A percentile compares a stretch with the other conserved stretches of the same genome.
These are phyloP conservation scores for Hypsibius dujardini DNA, from an alignment of 1,140 invertebrate species.

Conservation along the genomic window DNA sequence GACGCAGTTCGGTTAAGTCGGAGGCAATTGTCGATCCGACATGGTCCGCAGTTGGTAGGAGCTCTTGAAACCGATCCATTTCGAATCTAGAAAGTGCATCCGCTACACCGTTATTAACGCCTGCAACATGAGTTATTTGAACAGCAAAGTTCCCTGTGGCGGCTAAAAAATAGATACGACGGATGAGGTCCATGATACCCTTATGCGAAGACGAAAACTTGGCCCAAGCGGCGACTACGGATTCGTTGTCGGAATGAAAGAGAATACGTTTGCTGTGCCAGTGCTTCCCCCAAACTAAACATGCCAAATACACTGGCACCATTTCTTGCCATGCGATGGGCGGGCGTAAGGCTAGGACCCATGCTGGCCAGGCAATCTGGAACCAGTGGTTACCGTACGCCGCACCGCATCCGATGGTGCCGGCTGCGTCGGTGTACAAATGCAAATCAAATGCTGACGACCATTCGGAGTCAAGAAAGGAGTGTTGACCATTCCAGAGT, in stretches of 20 bases:
- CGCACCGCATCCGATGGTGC: background rate
- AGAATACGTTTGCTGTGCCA: background rate
- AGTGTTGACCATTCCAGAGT: background rate
- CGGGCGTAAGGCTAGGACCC: background rate
- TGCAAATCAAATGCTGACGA: background rate
- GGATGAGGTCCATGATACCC: background rate
- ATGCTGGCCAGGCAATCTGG: background rate
- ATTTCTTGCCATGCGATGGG: slow-evolving; percentile 1
- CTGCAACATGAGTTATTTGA: background rate
- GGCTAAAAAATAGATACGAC: background rate
- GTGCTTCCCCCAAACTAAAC: background rate
- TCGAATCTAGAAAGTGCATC: background rate
- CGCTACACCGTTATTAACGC: background rate
- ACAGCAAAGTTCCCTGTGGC: background rate
- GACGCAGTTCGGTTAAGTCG: background rate
- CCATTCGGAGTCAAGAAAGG: background rate
- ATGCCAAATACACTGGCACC: background rate
- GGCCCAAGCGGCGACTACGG: background rate
- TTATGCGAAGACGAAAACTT: background rate
- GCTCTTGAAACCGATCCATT: slow-evolving; percentile 14
- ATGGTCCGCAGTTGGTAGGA: slow-evolving; percentile 9
- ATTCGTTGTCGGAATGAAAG: slow-evolving; percentile 6
- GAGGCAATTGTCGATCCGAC: slow-evolving; percentile 10
- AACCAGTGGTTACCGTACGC: background rate
- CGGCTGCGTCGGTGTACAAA: background rate